Evolutionary conservation across 2,113 vertebrate species (phyloP), one percentile per base, ranked within the genome.

Genomic region (Garra rufa): DNA sequence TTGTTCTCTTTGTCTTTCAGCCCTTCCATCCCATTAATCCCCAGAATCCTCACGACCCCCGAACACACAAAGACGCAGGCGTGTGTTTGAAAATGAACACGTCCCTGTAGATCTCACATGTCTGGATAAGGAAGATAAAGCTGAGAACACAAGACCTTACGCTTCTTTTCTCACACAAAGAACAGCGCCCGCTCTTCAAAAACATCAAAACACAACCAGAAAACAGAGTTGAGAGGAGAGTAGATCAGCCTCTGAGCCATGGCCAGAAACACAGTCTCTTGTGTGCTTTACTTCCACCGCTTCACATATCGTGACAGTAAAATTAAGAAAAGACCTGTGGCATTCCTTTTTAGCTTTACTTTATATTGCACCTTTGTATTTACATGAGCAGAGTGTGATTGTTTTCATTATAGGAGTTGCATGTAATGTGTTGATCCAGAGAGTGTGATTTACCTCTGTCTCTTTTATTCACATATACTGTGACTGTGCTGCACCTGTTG

Each of bases 1-100:
- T 30, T 43, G 77, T 76, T 59, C 86, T 90, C 82, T 88, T 81
- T 87, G 83, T 81, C 88, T 88, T 48, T 81, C 52, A 6, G 75
- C 85, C 75, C 88, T 87, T 86, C 26, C 50, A 52, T 77, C 50
- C 48, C 75, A 57, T n/a, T 77, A 77, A 77, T 77, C 75, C 52
- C 50, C 75, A 38, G 48, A 77, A 77, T 77, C 75, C 75, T 77
- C 75, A 15, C 52, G 50, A 77, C 69, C 44, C 55, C 69, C 78
- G 43, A 71, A 61, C 15, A 24, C 67, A 73, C 84, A 76, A 70
- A 67, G 57, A 59, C 52, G 28, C 57, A 38, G 14, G 59, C 80
- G 52, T 44, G 70, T 46, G 81, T 50, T 57, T 34, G 38, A 59
- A 52, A 57, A n/a, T 21, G 52, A 48, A 65, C 81, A 83, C 59